These are phyloP conservation scores for Kryptolebias marmoratus DNA, from an alignment of 2,113 vertebrate species.

Conservation along the genomic window DNA sequence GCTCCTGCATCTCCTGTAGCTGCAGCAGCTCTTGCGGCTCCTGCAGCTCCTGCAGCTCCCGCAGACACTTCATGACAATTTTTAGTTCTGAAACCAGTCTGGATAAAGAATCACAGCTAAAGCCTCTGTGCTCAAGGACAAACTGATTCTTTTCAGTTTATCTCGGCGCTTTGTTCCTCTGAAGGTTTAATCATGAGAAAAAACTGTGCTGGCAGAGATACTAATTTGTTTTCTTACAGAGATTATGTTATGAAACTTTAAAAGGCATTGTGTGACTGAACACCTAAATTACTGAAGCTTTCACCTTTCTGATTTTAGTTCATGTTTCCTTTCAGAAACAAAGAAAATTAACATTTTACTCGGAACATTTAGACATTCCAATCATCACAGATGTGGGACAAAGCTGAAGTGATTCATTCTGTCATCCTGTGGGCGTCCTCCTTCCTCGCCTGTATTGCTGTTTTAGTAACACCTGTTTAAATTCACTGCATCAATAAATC, in stretches of 20 bases:
- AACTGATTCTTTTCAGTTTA: neutral
- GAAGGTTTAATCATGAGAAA: slow-evolving; percentile 1
- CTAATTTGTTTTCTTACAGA: neutral
- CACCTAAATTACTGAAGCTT: neutral
- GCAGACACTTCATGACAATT: slow-evolving; percentile 44
- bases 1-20: no score
- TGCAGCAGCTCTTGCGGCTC: slow-evolving; percentile 27
- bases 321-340: neutral
- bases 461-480: no score
- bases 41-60: slow-evolving; percentile 23
- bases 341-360: neutral
- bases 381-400: no score
- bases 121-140: slow-evolving; percentile 38
- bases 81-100: slow-evolving; percentile 52
- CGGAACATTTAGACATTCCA: no score
- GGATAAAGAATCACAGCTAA: slow-evolving; percentile 49
- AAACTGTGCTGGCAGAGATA: neutral
- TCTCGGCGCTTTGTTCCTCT: neutral
- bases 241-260: neutral
- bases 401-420: no score
- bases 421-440: no score
- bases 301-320: neutral
- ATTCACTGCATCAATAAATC: no score
- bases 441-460: no score
- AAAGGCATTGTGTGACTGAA: neutral